Evolutionary conservation across 2,888 invertebrate species (phyloP).

Genomic region (Drosophila neoperkinsi): DNA sequence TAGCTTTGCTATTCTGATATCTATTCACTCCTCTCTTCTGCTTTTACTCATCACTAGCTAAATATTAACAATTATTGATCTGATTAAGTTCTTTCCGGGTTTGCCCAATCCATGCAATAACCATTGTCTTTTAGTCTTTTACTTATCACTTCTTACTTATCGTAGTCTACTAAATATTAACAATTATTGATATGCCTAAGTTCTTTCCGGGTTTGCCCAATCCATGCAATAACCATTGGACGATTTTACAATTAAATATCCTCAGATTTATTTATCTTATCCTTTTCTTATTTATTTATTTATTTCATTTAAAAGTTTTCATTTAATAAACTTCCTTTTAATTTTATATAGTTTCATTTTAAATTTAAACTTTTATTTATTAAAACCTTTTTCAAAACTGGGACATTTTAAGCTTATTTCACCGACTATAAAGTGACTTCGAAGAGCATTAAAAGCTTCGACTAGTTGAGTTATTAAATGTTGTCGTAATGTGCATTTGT

Average conservation of each 20-base stretch:
- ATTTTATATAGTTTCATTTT: not conserved
- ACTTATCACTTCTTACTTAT: no score
- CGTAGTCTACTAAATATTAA: not conserved
- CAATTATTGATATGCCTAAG: not conserved
- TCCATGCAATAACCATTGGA: not conserved
- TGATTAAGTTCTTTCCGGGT: no score
- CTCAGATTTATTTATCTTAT: not conserved
- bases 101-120: not conserved
- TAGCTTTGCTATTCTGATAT: not conserved
- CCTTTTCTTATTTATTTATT: not conserved
- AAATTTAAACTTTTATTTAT: not conserved
- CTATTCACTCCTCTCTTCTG: fast-evolving
- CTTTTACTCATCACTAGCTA: not conserved
- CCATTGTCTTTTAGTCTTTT: not conserved
- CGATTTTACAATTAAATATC: not conserved
- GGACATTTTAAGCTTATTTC: not conserved
- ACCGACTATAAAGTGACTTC: not conserved
- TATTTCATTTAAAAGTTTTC: not conserved
- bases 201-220: not conserved
- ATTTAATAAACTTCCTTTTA: not conserved
- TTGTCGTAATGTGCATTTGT: conserved; percentile 7
- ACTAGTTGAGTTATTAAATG: not conserved
- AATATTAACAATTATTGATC: no score
- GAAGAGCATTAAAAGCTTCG: conserved; percentile 35
- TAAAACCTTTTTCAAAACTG: not conserved